These are phyloP conservation scores for Catharus minimus DNA, from an alignment of 2,113 vertebrate species.

Conservation along the genomic window DNA sequence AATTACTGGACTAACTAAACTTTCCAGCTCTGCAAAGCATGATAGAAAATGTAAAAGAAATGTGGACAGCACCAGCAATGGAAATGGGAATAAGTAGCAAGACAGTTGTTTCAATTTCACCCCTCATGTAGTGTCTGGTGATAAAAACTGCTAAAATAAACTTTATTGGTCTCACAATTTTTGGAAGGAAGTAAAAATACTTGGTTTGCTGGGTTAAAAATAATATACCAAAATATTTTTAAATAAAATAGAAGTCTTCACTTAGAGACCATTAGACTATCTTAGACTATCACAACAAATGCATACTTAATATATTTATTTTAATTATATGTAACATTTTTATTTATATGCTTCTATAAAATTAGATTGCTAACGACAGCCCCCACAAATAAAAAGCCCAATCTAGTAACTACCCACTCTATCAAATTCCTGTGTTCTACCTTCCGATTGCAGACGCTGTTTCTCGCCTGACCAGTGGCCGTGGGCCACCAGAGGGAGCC, in stretches of 20 bases:
- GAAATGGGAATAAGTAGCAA: neutral
- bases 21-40: neutral
- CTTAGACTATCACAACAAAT: neutral
- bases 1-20: neutral
- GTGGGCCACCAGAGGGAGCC: constrained; percentile 49
- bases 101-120: neutral
- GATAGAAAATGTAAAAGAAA: neutral
- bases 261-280: neutral
- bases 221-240: neutral
- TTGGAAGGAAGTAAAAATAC: neutral
- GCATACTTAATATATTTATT: neutral
- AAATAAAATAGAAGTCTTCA: neutral
- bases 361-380: neutral
- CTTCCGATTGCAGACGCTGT: neutral
- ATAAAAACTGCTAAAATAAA: neutral
- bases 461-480: neutral
- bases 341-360: neutral
- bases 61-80: neutral
- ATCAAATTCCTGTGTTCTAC: neutral
- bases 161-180: neutral
- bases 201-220: neutral
- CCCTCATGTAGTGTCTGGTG: neutral
- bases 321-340: neutral
- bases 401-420: neutral
- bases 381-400: neutral